Percentiles rank a stretch among this genome's conserved stretches.
Evolutionary conservation across 2,797 vertebrate genomes (phyloP).

Genomic region (Scolopax bukidnonensis): DNA sequence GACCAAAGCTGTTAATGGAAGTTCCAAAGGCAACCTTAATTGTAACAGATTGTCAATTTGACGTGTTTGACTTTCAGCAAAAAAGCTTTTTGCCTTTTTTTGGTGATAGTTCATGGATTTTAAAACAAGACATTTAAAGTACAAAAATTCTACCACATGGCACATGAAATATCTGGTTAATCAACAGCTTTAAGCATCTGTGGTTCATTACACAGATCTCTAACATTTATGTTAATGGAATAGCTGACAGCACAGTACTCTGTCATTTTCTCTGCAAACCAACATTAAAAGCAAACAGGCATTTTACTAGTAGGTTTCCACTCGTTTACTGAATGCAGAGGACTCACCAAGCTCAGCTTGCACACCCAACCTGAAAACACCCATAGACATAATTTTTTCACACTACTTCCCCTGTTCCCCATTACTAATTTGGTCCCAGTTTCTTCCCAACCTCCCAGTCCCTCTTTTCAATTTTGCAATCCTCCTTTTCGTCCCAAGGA

Average conservation of each 20-base stretch:
- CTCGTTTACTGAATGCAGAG: background rate
- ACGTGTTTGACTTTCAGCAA: background rate
- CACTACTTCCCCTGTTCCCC: background rate
- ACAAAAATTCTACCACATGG: background rate
- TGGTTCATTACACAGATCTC: background rate
- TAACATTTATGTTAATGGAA: background rate
- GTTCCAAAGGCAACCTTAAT: constrained; percentile 2
- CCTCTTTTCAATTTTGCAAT: background rate
- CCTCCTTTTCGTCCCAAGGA: background rate
- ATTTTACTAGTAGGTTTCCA: background rate
- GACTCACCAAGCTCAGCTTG: background rate
- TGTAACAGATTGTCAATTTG: background rate
- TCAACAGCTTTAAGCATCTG: constrained; percentile 32
- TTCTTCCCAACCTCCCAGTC: background rate
- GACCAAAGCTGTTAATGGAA: background rate
- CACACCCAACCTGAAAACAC: background rate
- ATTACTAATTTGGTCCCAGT: background rate
- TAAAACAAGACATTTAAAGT: constrained; percentile 41
- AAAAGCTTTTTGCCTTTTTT: background rate
- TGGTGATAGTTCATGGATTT: background rate
- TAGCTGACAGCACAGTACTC: constrained; percentile 4
- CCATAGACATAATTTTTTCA: background rate
- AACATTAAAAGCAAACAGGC: background rate
- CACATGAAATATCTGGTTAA: constrained; percentile 30
- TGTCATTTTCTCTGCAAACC: background rate